Base-by-base conservation (phyloP, 1,140 invertebrate species). In the Pseudomyrmex cubaensis region DNA sequence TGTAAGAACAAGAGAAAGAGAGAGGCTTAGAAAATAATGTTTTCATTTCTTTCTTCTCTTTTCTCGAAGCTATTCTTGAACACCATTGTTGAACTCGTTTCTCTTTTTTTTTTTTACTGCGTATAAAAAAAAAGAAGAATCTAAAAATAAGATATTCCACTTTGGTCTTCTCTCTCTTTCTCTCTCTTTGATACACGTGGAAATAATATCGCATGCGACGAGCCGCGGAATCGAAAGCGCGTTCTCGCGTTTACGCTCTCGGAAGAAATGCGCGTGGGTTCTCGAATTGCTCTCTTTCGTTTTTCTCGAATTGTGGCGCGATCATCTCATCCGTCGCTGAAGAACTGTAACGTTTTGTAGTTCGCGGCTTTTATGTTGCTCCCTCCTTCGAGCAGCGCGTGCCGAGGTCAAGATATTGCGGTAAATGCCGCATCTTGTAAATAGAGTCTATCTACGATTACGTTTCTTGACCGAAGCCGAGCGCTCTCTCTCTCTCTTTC, bases 251-350 rank as follows among this genome's bases (percentile, higher is more conserved):
- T 62, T 62, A 54, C 10, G 35, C 35, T 17, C 22, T 59, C 13
- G 7, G 46, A 76, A 64, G 46, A 64, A 63, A 13, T n/a, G 46
- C 59, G 10, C n/a, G 35, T 20, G 2, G 12, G 72, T 46, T 12
- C 73, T 75, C 72, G 57, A 46, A 15, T 63, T 50, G 17, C 15
- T 54, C 46, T 25, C 25, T 25, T 25, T 25, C 25, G 61, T 76
- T 25, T 25, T 25, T 25, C 25, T 15, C 48, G 48, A 76, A 76
- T 76, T 66, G 62, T 76, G 7, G 35, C 66, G 22, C 48, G 74
- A 76, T 66, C 22, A 54, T 66, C 35, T 35, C 74, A 50, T 44
- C 46, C 25, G 22, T 12, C 48, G 46, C 46, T 52, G 61, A 66
- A 35, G 12, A 66, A 64, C 61, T 54, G 5, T 74, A 64, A 22